Base-by-base conservation (phyloP, 2,797 vertebrate species). In the Urophycis tenuis region DNA sequence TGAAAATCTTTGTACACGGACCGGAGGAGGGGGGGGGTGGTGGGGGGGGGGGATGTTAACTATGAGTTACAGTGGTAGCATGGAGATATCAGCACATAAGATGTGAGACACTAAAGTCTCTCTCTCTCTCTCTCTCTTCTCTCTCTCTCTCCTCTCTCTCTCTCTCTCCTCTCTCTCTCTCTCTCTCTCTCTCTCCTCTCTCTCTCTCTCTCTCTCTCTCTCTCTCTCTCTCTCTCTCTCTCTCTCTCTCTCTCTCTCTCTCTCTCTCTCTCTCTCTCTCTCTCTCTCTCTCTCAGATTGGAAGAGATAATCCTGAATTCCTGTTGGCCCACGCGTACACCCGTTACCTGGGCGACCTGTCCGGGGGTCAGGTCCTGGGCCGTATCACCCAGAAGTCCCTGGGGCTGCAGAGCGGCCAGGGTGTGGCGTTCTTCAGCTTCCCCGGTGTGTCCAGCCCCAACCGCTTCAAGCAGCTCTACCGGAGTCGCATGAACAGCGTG, bases 381-480 rank as follows among this genome's bases (percentile, higher is more conserved):
- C 94, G 95, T 33, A 95, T 98, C 1, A 94, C 96, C 25, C 96
- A 97, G 90, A 98, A 96, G 87, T 94, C 94, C 53, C 91, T 99
- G 84, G 93, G 92, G 60, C 90, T 99, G 81, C 94, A 95, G 81
- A 90, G 91, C 64, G 90, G 91, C 0, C 93, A 96, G 31, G 97
- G 97, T 29, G 80, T 97, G 88, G 91, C 93, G 0, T 98, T 98
- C 89, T 99, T 98, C 86, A 91, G 91, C 29, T 99, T 99, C 4
- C 94, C 95, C 0, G 92, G 90, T 0, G 91, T 99, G 19, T 93
- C 90, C 88, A 98, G 90, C 0, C 93, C 95, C 35, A 96, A 94
- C 86, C 94, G 93, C 79, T 99, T 98, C 91, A 98, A 98, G 83
- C 96, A 98, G 91, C 94, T 98, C 32, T 98, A 99, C 78, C 95